Evolutionary conservation across 2,888 invertebrate genomes (phyloP).

Genomic region (Drosophila demipolita): DNA sequence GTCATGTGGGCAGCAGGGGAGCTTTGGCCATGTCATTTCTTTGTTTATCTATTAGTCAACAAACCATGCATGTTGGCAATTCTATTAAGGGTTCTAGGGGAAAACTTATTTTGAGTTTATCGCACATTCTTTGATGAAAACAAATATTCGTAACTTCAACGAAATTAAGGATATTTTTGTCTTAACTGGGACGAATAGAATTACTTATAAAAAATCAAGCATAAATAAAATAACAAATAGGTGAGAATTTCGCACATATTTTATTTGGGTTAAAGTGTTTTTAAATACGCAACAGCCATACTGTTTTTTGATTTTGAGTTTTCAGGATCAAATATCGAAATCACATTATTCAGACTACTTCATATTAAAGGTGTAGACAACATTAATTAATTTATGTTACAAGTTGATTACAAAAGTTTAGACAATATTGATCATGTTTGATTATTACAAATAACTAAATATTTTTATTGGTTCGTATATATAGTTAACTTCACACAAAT

Average conservation of each 20-base stretch:
- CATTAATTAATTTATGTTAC: neutral
- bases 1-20: neutral
- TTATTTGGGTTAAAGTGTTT: neutral
- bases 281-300: neutral
- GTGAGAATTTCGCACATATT: neutral
- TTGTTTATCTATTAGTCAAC: conserved; percentile 21
- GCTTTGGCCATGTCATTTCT: conserved; percentile 2
- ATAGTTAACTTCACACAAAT: neutral
- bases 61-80: conserved; percentile 14
- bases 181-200: neutral
- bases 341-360: neutral
- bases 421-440: neutral
- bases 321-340: neutral
- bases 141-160: neutral
- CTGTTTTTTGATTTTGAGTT: too few species aligned
- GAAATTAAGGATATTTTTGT: neutral
- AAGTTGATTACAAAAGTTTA: neutral
- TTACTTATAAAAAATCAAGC: neutral
- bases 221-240: neutral
- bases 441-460: neutral
- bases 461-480: neutral
- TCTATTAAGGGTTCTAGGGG: conserved; percentile 11
- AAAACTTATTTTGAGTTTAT: conserved; percentile 4
- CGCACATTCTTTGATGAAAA: neutral
- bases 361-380: neutral